Base-by-base conservation (phyloP, 2,113 vertebrate species). In the Donacobius atricapilla region DNA sequence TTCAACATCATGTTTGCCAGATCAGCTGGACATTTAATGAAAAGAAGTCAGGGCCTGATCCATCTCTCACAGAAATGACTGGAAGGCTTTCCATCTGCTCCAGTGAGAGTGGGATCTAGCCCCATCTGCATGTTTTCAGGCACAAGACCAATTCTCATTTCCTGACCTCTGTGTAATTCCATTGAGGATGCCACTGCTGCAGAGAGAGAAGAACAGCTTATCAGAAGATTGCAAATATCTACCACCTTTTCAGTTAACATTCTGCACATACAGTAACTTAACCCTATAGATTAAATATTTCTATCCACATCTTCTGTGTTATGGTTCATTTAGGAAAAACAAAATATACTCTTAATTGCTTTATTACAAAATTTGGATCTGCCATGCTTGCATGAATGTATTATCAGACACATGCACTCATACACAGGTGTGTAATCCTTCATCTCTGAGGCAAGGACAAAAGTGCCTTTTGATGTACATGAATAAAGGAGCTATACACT, bases 131-230 rank as follows among this genome's bases (percentile, higher is more conserved):
- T 87, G 70, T 85, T 94, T 93, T 89, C 81, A 87, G 91, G 92
- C 93, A 93, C 30, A 69, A 82, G 33, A 91, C 90, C 84, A 96
- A 87, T 76, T 89, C 89, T 94, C 70, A 93, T 96, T 97, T 97
- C 94, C 94, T 95, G 96, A 80, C 39, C 65, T 75, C 44, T 4
- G 1, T 72, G n/a, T 37, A 65, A 87, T 91, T 96, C 81, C 70
- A 50, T 22, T 79, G 81, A 89, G 78, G 85, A 76, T 17, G 28
- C 35, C 35, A 65, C 45, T 89, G 23, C 28, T 90, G 70, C 45
- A 70, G 53, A 79, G 82, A 94, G n/a, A 87, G 17, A 57, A 45
- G 20, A 91, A 87, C 20, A 70, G 23, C 45, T 84, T 93, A 66
- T 87, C 73, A 61, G 23, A 84, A 68, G 48, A 65, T 45, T 48